Base-by-base conservation (phyloP, 2,888 invertebrate species). In the Spodoptera exigua region DNA sequence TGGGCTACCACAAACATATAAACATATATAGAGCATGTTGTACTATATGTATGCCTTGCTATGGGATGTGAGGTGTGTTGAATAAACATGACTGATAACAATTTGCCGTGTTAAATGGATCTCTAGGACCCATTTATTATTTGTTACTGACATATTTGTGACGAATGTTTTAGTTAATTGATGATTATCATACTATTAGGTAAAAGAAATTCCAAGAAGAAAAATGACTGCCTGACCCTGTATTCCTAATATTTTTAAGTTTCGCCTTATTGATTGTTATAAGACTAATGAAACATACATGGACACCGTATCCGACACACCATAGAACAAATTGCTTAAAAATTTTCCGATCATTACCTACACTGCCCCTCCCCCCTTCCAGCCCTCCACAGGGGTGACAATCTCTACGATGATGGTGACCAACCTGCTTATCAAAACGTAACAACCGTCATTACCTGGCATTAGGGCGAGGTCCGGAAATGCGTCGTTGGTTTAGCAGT, bases 1-100 rank as follows among this genome's bases (percentile, higher is more conserved):
- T 41, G 11, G 32, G 34, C 43, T 27, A 49, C 37, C 14, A 67
- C 16, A 40, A 35, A 71, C 46, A 27, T 34, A 41, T 32, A 40
- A 35, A 71, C 46, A 27, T 34, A 41, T 32, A 46, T 39, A 17
- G 27, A 43, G 11, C 17, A 17, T 21, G 17, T 16, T 16, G 32
- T 17, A 18, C 16, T 18, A 11, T 39, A 32, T 32, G 27, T 11
- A 2, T 32, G 3, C 5, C 2, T 27, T 10, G 45, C 37, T 18
- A 60, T 16, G 21, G 27, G 37, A 16, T 16, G 27, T 34, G 16
- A 18, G 17, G 17, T 27, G 37, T 53, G 46, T 52, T 64, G 14
- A 64, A 54, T 47, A 54, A 52, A 70, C 49, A 37, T 49, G n/a
- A 10, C 4, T 27, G 34, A 62, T 62, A 70, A 44, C 5, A 61